phyloP scores from a whole-genome alignment of 2,797 vertebrate species.

The Bothrops alternatus region DNA sequence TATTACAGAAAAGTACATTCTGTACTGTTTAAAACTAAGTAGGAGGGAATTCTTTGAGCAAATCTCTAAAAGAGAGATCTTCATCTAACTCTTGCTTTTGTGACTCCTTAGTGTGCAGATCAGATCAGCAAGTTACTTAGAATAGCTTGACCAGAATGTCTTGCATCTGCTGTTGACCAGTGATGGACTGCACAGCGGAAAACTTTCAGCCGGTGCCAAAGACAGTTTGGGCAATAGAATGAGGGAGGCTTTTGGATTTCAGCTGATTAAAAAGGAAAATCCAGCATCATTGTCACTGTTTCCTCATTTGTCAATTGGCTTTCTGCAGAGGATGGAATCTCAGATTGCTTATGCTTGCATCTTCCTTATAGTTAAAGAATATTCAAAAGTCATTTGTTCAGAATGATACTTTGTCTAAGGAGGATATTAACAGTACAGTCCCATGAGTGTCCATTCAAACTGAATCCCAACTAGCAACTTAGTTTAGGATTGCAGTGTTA shows the following conservation, averaged over 20 bases:
- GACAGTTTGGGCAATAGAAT: background rate
- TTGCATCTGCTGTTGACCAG: conserved; percentile 16
- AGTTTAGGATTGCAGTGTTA: background rate
- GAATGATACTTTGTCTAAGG: background rate
- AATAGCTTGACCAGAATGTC: conserved; percentile 27
- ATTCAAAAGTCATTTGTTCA: background rate
- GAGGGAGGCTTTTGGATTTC: background rate
- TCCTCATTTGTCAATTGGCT: background rate
- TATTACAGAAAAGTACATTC: background rate
- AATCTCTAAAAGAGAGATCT: background rate
- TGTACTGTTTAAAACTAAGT: background rate
- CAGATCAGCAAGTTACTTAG: conserved; percentile 1
- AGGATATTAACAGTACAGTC: background rate
- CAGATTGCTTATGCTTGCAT: background rate
- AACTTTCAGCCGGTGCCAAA: background rate
- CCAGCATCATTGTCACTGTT: background rate
- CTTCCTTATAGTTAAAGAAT: background rate
- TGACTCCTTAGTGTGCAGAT: background rate
- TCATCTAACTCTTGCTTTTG: background rate
- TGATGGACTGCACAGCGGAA: conserved; percentile 1
- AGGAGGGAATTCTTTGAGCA: background rate
- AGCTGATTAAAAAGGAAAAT: background rate
- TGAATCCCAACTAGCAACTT: background rate
- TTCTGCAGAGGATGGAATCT: conserved; percentile 8
- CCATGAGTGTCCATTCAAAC: background rate